Evolutionary conservation across 1,140 invertebrate genomes (phyloP).

Genomic region (Drosophila takahashii): DNA sequence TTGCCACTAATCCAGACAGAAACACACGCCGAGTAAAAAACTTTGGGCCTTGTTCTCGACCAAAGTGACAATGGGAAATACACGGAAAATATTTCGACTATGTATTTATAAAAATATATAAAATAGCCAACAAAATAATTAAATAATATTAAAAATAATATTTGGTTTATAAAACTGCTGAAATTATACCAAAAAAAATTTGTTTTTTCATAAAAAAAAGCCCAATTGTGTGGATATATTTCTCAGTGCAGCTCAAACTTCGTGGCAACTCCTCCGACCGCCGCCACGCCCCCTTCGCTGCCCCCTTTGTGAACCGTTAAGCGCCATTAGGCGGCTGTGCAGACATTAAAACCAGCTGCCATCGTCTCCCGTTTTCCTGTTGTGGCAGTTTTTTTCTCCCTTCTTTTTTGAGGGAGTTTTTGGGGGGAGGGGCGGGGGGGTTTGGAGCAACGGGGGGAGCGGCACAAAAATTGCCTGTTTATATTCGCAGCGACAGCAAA

Average conservation of each 20-base stretch:
- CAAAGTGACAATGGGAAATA: conserved; percentile 63
- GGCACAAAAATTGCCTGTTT: conserved; percentile 79
- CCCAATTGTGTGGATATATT: neutral
- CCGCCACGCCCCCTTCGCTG: conserved; percentile 23
- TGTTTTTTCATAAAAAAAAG: no score
- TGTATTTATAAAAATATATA: neutral
- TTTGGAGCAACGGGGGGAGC: neutral
- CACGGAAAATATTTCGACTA: neutral
- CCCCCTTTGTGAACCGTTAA: conserved; percentile 61
- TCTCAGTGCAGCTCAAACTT: conserved; percentile 25
- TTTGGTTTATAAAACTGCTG: no score
- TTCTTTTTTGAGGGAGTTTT: conserved; percentile 66
- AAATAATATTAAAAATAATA: neutral
- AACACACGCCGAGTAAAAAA: conserved; percentile 37
- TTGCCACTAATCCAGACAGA: conserved; percentile 67
- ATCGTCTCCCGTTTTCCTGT: conserved; percentile 26
- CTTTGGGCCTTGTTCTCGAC: conserved; percentile 12
- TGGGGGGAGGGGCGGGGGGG: conserved; percentile 16
- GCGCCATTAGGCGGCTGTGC: conserved; percentile 75
- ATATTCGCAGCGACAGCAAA: conserved; percentile 81
- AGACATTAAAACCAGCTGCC: conserved; percentile 81
- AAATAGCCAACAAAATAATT: neutral
- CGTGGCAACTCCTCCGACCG: conserved; percentile 10
- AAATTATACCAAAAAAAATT: no score
- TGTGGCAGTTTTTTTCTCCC: conserved; percentile 11